Evolutionary conservation across 2,113 vertebrate genomes (phyloP).

Genomic region (Galemys pyrenaicus): DNA sequence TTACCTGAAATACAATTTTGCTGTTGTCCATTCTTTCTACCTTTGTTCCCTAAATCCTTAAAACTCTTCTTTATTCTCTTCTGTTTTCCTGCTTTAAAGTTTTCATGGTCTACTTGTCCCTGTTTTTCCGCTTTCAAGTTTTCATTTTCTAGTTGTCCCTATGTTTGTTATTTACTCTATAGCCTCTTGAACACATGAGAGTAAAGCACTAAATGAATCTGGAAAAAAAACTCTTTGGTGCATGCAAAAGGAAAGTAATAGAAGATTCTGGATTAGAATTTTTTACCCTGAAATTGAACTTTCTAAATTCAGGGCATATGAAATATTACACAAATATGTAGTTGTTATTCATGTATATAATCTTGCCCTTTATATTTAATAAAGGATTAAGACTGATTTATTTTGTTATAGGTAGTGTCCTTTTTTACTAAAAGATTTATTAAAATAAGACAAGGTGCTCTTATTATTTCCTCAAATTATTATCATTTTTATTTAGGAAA

Average conservation of each 20-base stretch:
- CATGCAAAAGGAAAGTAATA: background rate
- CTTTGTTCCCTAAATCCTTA: background rate
- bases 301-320: conserved; percentile 16
- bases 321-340: conserved; percentile 14
- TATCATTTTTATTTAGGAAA: conserved; percentile 7
- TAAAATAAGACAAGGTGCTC: background rate
- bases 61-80: background rate
- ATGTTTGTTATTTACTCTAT: conserved; percentile 16
- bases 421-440: conserved; percentile 32
- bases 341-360: background rate
- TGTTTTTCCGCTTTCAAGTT: conserved; percentile 22
- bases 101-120: no score
- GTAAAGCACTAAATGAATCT: conserved; percentile 36
- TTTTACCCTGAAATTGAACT: conserved; percentile 11
- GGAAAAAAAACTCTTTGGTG: background rate
- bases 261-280: conserved; percentile 45
- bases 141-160: background rate
- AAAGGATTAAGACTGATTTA: conserved; percentile 34
- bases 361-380: conserved; percentile 17
- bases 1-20: background rate
- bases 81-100: conserved; percentile 15
- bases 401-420: background rate
- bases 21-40: background rate
- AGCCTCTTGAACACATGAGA: background rate
- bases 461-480: conserved; percentile 39